phyloP scores from a whole-genome alignment of 2,797 vertebrate species.

The Petrocephalus schoutedeni region DNA sequence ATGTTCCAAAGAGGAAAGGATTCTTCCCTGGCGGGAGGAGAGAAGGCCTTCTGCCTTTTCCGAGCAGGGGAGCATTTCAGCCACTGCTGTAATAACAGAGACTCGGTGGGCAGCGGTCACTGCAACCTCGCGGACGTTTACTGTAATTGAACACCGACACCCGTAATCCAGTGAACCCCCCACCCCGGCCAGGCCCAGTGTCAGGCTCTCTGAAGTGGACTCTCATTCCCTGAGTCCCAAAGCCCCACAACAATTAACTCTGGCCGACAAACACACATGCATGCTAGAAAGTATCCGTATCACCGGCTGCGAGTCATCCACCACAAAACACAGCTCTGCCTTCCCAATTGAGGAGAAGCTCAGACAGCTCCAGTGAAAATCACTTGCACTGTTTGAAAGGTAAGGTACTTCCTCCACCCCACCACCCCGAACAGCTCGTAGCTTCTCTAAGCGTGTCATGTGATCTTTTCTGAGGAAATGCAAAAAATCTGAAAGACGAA shows the following conservation, averaged over 20 bases:
- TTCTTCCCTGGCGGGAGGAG: neutral
- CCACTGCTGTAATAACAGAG: neutral
- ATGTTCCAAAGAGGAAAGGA: neutral
- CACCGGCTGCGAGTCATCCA: neutral
- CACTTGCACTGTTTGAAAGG: neutral
- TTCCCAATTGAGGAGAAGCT: neutral
- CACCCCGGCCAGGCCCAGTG: neutral
- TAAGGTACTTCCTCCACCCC: neutral
- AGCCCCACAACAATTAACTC: slow-evolving; percentile 14
- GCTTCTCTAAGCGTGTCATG: neutral
- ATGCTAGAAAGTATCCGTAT: neutral
- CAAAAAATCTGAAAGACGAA: neutral
- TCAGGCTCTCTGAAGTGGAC: neutral
- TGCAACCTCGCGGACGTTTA: neutral
- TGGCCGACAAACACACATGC: slow-evolving; percentile 14
- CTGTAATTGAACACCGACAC: neutral
- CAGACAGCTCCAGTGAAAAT: neutral
- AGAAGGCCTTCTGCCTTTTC: neutral
- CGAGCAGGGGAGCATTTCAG: neutral
- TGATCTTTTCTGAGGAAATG: neutral
- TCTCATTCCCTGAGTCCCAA: neutral
- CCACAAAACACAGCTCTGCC: slow-evolving; percentile 1
- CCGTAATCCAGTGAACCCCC: neutral
- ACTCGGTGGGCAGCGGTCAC: neutral
- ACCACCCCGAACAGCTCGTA: neutral